A percentile compares a stretch with the other conserved stretches of the same genome.
Conservation (phyloP, 2,113 vertebrate genomes). For the Chaetorhynchus papuensis region DNA sequence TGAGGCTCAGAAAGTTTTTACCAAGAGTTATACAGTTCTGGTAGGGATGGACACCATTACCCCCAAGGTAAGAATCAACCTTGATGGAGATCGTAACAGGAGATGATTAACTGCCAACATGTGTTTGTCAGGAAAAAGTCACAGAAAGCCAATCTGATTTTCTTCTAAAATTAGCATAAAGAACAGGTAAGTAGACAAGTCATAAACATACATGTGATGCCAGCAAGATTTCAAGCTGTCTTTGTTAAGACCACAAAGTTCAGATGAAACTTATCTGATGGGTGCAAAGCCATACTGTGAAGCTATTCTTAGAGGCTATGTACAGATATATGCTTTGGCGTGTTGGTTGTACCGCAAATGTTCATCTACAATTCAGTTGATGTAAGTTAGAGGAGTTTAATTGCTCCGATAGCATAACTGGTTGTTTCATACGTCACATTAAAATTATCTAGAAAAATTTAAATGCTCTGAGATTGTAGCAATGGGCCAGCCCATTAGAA, state of each 20-base stretch:
- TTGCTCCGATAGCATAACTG: rapidly evolving
- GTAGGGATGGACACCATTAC: not conserved
- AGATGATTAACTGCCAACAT: not conserved
- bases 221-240: not conserved
- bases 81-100: not conserved
- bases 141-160: not conserved
- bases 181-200: not conserved
- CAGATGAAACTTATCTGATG: rapidly evolving
- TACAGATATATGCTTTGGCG: not conserved
- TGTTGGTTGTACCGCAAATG: not conserved
- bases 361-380: not conserved
- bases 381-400: not conserved
- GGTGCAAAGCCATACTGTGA: not conserved
- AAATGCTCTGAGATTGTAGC: not conserved
- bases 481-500: too few relatives aligned
- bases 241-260: not conserved
- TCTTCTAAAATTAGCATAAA: not conserved
- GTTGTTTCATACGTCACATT: not conserved
- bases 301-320: not conserved
- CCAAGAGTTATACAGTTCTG: not conserved
- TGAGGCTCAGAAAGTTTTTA: not conserved
- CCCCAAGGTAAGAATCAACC: not conserved
- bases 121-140: not conserved
- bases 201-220: not conserved
- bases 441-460: not conserved